Evolutionary conservation across 2,797 vertebrate species (phyloP), one percentile per base, ranked within the genome.

Genomic region (Scolopax rusticola): DNA sequence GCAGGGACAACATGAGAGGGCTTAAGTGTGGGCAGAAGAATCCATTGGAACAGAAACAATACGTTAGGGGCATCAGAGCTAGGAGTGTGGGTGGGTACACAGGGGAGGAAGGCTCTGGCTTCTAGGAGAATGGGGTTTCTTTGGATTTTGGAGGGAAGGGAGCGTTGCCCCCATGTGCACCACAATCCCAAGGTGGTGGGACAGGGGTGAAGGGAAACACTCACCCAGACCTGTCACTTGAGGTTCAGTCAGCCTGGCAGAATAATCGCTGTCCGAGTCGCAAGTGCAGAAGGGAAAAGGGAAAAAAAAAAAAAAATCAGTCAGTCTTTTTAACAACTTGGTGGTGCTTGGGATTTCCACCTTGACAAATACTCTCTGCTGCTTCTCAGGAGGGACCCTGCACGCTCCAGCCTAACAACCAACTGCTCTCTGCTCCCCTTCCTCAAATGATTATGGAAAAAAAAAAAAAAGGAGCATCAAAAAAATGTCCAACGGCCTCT

Each of bases 131-230:
- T 47, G 45, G 47, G 15, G 9, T 76, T 91, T 87, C 45, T 78
- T 48, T 65, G 54, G 33, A n/a, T 14, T 78, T 84, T 41, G 45
- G 36, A 47, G 45, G 40, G 11, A 38, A 60, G 30, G 19, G 13
- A 14, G 12, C 6, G 7, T 64, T 8, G 2, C 2, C 36, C 61
- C 23, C 33, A 3, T 7, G 5, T 71, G 54, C 59, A 74, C 89
- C 69, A 93, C 83, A 94, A 63, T 87, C 56, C 32, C 27, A 60
- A 77, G 53, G 61, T 76, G 48, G 64, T 74, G 48, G 64, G 80
- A 69, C 25, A 69, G 85, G 77, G 48, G 63, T 89, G 80, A 94
- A 79, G 71, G 74, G 90, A 90, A 70, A 71, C 48, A 92, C 80
- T 75, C 82, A 24, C 83, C 86, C 78, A 67, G 86, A 93, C 45